These are phyloP conservation scores for Drosophila fuyamai DNA, from an alignment of 1,140 invertebrate species.

Conservation along the genomic window DNA sequence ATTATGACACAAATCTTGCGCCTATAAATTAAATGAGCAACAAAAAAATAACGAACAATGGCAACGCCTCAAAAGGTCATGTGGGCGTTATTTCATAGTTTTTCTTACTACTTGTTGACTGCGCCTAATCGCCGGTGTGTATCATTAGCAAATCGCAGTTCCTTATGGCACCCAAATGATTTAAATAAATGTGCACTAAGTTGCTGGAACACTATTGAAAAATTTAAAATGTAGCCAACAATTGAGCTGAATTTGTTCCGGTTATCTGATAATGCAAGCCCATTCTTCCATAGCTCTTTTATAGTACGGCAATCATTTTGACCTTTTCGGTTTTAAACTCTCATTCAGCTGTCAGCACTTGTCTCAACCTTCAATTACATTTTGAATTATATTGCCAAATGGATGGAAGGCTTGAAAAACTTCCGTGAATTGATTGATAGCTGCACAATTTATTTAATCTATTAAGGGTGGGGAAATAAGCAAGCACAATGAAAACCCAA, in stretches of 20 bases:
- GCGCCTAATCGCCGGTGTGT: slow-evolving; percentile 42
- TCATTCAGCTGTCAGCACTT: slow-evolving; percentile 37
- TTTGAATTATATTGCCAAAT: slow-evolving; percentile 20
- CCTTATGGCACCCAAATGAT: slow-evolving; percentile 58
- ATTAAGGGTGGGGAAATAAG: background rate
- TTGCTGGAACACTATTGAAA: slow-evolving; percentile 5
- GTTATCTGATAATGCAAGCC: background rate
- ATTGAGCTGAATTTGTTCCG: slow-evolving; percentile 22
- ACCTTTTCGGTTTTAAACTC: slow-evolving; percentile 30
- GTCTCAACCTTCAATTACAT: slow-evolving; percentile 45
- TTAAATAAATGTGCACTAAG: slow-evolving; percentile 20
- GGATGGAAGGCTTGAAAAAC: slow-evolving; percentile 6
- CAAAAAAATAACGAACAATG: slow-evolving; percentile 13
- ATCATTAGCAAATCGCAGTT: slow-evolving; percentile 60
- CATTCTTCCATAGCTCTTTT: slow-evolving; percentile 19
- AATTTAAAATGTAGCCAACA: slow-evolving; percentile 2
- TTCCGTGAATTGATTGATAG: slow-evolving; percentile 60
- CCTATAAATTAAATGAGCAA: slow-evolving; percentile 56
- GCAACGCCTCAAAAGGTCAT: slow-evolving; percentile 63
- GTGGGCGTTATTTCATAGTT: slow-evolving; percentile 45
- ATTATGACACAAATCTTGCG: slow-evolving; percentile 58
- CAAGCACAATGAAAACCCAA: slow-evolving; percentile 29
- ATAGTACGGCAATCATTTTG: slow-evolving; percentile 1
- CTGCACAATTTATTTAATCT: slow-evolving; percentile 51
- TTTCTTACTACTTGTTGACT: slow-evolving; percentile 3